phyloP scores from a whole-genome alignment of 2,797 vertebrate genomes.

The Sphenodon punctatus region DNA sequence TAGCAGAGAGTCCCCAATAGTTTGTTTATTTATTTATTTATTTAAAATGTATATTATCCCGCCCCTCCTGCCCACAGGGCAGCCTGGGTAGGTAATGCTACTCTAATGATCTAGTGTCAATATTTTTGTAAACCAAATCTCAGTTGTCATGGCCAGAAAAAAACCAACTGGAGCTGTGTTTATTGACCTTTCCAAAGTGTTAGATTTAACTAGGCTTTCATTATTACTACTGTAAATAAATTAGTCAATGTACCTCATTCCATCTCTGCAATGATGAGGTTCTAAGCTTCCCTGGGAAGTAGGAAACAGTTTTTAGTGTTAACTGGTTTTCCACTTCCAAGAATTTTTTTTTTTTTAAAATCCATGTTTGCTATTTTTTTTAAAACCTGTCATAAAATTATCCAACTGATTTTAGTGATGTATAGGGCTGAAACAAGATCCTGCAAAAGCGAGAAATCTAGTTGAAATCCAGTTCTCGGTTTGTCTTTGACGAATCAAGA shows the following conservation, averaged over 20 bases:
- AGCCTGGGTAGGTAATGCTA: conserved; percentile 6
- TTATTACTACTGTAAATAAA: conserved; percentile 32
- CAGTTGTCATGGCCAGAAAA: conserved; percentile 39
- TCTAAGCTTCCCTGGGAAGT: background rate
- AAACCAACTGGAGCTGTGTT: conserved; percentile 37
- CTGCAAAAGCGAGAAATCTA: too few relatives aligned
- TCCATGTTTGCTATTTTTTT: background rate
- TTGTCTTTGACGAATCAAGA: too few relatives aligned
- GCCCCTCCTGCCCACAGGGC: too few relatives aligned
- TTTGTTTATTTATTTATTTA: too few relatives aligned
- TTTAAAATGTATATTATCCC: too few relatives aligned
- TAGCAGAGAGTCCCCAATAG: background rate
- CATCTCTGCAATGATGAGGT: background rate
- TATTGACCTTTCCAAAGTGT: conserved; percentile 52
- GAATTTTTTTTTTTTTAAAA: too few relatives aligned
- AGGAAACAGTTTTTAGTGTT: background rate
- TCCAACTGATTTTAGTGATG: too few relatives aligned
- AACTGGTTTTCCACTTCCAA: background rate
- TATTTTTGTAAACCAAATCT: conserved; percentile 54
- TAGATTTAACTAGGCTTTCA: conserved; percentile 56
- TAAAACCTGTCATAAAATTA: background rate
- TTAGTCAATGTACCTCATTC: conserved; percentile 39
- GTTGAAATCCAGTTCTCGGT: too few relatives aligned
- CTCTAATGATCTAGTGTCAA: conserved; percentile 36
- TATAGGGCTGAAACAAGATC: too few relatives aligned